Conservation (phyloP, 2,113 vertebrate genomes). For the Callipepla squamata region DNA sequence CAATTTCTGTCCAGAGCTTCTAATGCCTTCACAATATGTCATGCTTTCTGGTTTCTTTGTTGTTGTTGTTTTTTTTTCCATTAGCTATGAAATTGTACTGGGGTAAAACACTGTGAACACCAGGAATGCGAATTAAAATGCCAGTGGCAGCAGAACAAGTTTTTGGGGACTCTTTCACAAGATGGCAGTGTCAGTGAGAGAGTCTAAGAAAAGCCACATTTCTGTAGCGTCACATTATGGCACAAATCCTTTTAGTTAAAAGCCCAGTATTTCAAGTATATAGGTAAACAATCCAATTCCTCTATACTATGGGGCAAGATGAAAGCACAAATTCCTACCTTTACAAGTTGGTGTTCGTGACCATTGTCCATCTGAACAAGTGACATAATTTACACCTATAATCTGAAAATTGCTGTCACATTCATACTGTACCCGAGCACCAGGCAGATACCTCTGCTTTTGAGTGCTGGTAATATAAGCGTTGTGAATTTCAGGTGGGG, state of each 20-base stretch:
- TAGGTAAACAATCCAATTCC: not conserved
- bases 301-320: not conserved
- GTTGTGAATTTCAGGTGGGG: not conserved
- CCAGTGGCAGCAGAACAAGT: not conserved
- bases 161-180: not conserved
- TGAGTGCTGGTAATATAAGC: not conserved
- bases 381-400: not conserved
- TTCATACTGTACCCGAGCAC: conserved; percentile 5
- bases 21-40: not conserved
- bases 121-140: not conserved
- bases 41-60: no score
- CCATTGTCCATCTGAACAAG: not conserved
- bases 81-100: not conserved
- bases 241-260: not conserved
- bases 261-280: not conserved
- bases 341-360: not conserved
- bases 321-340: not conserved
- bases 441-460: not conserved
- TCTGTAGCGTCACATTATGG: not conserved
- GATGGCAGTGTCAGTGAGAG: no score
- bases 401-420: not conserved
- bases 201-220: not conserved
- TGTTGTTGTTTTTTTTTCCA: no score
- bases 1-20: not conserved
- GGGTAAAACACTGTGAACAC: not conserved